Conservation (phyloP, 1,140 invertebrate species). For the Platyura marginata region DNA sequence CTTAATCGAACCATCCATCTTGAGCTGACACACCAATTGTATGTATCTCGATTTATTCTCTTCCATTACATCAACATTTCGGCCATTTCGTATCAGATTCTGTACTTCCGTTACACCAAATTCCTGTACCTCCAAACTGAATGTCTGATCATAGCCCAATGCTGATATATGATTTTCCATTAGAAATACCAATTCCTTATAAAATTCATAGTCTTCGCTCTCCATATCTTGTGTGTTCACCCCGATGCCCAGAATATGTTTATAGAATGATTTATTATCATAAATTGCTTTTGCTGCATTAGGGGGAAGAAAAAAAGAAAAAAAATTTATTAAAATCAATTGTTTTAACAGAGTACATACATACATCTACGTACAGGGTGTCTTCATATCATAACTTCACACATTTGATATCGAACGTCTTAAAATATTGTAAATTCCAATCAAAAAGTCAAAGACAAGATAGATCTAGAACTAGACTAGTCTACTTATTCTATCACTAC, state of each 20-base stretch:
- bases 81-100: slow-evolving; percentile 72
- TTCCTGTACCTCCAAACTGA: slow-evolving; percentile 84
- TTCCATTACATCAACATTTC: slow-evolving; percentile 72
- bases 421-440: too few relatives aligned
- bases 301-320: slow-evolving; percentile 13
- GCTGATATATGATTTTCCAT: slow-evolving; percentile 75
- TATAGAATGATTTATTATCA: slow-evolving; percentile 94
- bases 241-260: slow-evolving; percentile 78
- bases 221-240: slow-evolving; percentile 94
- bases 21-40: slow-evolving; percentile 83
- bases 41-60: slow-evolving; percentile 90
- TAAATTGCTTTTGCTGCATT: slow-evolving; percentile 91
- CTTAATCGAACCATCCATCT: slow-evolving; percentile 85
- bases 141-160: slow-evolving; percentile 76
- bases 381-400: too few relatives aligned
- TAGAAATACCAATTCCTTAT: slow-evolving; percentile 77
- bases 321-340: slow-evolving; percentile 2
- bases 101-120: slow-evolving; percentile 82
- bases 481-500: too few relatives aligned
- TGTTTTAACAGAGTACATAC: too few relatives aligned
- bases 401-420: too few relatives aligned
- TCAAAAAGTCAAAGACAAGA: too few relatives aligned
- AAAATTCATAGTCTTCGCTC: slow-evolving; percentile 86
- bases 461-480: too few relatives aligned
- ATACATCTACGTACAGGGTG: too few relatives aligned